These are phyloP conservation scores for Misgurnus mizolepis DNA, from an alignment of 2,113 vertebrate genomes.

Conservation along the genomic window DNA sequence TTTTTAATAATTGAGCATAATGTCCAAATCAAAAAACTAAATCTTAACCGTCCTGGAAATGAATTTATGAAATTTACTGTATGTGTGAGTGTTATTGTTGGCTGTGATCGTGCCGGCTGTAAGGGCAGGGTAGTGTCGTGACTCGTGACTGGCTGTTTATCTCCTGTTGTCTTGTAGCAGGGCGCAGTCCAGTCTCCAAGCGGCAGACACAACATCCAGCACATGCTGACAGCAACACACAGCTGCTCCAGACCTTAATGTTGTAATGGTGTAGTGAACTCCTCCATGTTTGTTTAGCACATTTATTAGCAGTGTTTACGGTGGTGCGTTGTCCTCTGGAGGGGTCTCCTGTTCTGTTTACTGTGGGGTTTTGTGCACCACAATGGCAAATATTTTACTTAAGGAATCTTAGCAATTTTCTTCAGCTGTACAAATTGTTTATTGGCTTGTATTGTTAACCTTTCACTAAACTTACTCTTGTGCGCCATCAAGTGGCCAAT, in stretches of 20 bases:
- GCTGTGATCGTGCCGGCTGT: background rate
- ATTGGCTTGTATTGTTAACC: background rate
- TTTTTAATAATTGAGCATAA: too few species aligned
- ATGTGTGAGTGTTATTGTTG: background rate
- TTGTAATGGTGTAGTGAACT: slow-evolving; percentile 34
- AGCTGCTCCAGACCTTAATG: slow-evolving; percentile 54
- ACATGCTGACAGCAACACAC: slow-evolving; percentile 76
- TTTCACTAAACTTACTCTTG: background rate
- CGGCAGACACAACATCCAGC: slow-evolving; percentile 79
- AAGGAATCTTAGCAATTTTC: too few species aligned
- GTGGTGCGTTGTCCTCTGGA: slow-evolving; percentile 42
- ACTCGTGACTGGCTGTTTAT: slow-evolving; percentile 71
- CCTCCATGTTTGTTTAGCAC: slow-evolving; percentile 38
- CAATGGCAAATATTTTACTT: background rate
- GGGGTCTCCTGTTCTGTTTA: slow-evolving; percentile 26
- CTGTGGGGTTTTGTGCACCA: slow-evolving; percentile 3
- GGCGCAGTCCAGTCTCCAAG: slow-evolving; percentile 75
- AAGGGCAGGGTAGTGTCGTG: slow-evolving; percentile 64
- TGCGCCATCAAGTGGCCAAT: background rate
- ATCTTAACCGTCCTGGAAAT: too few species aligned
- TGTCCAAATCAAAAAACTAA: too few species aligned
- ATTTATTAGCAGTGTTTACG: slow-evolving; percentile 60
- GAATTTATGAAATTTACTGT: too few species aligned
- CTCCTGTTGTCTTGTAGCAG: slow-evolving; percentile 77
- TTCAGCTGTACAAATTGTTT: background rate